These are phyloP conservation scores for Resseliella maxima DNA, from an alignment of 2,888 invertebrate species.

Conservation along the genomic window DNA sequence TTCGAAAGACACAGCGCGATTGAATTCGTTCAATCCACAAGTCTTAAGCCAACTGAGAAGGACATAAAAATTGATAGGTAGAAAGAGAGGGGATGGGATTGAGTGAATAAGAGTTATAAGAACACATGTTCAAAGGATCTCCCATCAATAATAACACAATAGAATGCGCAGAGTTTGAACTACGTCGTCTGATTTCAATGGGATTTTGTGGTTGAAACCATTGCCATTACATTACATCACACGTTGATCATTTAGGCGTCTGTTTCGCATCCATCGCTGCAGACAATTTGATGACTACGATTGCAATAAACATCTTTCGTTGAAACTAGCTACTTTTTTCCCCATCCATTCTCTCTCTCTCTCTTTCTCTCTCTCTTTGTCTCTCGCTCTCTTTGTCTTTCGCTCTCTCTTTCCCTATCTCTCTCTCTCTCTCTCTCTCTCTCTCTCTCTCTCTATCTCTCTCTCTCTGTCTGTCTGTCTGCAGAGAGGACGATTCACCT, in stretches of 20 bases:
- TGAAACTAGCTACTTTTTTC: not conserved
- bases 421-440: too few relatives aligned
- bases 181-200: not conserved
- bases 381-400: too few relatives aligned
- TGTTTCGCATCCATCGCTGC: not conserved
- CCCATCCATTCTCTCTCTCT: too few relatives aligned
- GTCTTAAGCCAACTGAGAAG: not conserved
- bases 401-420: too few relatives aligned
- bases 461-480: not conserved
- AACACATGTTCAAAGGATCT: slow-evolving; percentile 42
- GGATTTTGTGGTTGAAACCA: not conserved
- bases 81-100: too few relatives aligned
- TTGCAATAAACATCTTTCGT: slow-evolving; percentile 26
- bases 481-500: not conserved
- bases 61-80: not conserved
- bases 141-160: slow-evolving; percentile 25
- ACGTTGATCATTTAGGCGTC: not conserved
- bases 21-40: not conserved
- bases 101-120: too few relatives aligned
- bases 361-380: too few relatives aligned
- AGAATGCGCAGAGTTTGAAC: not conserved
- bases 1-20: slow-evolving; percentile 1
- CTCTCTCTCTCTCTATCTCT: too few relatives aligned
- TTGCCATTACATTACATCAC: not conserved
- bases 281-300: not conserved